phyloP scores from a whole-genome alignment of 2,797 vertebrate species.

The Triplophysa yarkandensis region DNA sequence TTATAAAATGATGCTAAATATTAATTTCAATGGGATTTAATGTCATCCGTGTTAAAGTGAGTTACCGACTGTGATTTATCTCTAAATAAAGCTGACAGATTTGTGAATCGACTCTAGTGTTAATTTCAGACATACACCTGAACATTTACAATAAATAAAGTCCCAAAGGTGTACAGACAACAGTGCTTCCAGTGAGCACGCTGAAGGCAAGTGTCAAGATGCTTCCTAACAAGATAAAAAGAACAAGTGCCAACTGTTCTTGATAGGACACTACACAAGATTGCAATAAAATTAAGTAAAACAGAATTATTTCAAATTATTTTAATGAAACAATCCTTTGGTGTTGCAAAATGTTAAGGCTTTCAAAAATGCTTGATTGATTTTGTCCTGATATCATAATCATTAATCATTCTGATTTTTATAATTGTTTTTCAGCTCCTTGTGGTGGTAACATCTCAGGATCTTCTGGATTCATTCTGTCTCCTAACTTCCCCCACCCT shows the following conservation, averaged over 20 bases:
- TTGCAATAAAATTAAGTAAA: too few species aligned
- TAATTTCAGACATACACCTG: background rate
- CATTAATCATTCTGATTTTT: too few species aligned
- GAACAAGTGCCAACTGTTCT: background rate
- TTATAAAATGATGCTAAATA: too few species aligned
- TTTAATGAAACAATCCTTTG: too few species aligned
- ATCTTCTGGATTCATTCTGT: slow-evolving; percentile 95
- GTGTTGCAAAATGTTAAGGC: too few species aligned
- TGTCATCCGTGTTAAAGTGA: background rate
- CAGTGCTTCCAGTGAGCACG: background rate
- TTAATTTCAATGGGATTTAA: too few species aligned
- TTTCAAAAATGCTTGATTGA: too few species aligned
- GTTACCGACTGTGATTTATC: background rate
- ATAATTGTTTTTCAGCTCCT: slow-evolving; percentile 80
- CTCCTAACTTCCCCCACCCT: slow-evolving; percentile 94
- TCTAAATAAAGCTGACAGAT: background rate
- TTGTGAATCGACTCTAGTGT: background rate
- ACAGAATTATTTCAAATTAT: too few species aligned
- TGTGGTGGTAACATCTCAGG: slow-evolving; percentile 97
- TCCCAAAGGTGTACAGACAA: background rate
- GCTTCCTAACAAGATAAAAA: background rate
- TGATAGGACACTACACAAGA: too few species aligned
- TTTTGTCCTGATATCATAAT: too few species aligned
- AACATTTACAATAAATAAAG: background rate
- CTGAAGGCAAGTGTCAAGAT: background rate